Conservation (phyloP, 2,888 invertebrate genomes). For the Dorcus hopei region DNA sequence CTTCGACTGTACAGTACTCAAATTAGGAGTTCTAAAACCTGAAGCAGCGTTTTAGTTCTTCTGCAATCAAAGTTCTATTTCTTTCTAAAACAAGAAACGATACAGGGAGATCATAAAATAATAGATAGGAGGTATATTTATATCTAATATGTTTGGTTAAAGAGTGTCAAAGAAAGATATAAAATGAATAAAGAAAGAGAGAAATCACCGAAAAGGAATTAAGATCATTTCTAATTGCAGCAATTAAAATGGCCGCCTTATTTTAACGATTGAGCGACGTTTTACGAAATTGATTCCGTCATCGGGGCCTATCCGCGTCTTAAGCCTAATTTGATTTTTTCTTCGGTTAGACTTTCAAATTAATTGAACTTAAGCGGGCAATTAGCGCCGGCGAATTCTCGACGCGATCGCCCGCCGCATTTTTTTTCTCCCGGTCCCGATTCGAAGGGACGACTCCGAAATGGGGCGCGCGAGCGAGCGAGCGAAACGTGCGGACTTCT, state of each 20-base stretch:
- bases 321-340: constrained; percentile 10
- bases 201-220: constrained; percentile 3
- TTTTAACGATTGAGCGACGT: constrained; percentile 15
- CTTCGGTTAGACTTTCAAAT: constrained; percentile 6
- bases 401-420: neutral
- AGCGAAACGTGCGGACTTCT: neutral
- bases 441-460: neutral
- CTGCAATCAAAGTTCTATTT: too few species aligned
- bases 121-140: too few species aligned
- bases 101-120: too few species aligned
- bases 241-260: constrained; percentile 18
- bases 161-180: too few species aligned
- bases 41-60: too few species aligned
- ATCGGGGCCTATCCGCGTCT: neutral
- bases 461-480: neutral
- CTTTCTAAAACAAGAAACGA: too few species aligned
- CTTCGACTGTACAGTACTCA: too few species aligned
- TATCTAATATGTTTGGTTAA: too few species aligned
- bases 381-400: neutral
- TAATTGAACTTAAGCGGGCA: neutral
- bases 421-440: neutral
- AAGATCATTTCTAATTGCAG: constrained; percentile 19
- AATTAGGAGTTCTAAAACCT: too few species aligned
- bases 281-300: neutral
- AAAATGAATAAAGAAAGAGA: neutral